A percentile compares a stretch with the other conserved stretches of the same genome.
These are phyloP conservation scores for Linnaemya vulpina DNA, from an alignment of 2,888 invertebrate genomes.

Conservation along the genomic window DNA sequence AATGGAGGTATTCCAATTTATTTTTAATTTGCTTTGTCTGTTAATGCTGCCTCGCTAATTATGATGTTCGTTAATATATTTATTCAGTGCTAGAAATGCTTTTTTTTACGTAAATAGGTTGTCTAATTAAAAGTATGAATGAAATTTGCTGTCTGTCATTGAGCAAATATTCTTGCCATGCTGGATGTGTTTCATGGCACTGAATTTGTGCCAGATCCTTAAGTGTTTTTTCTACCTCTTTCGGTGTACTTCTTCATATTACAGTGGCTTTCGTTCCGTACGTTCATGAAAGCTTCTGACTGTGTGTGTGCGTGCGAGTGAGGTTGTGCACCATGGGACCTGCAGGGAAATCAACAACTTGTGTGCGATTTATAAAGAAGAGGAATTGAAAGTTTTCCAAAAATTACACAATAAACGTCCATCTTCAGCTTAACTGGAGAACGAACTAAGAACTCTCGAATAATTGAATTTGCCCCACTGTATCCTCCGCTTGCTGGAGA, in stretches of 20 bases:
- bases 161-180: constrained; percentile 38
- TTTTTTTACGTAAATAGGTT: background rate
- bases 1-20: background rate
- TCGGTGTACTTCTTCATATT: background rate
- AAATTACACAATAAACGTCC: background rate
- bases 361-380: background rate
- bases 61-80: constrained; percentile 5
- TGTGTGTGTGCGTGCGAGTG: background rate
- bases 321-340: background rate
- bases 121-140: constrained; percentile 21
- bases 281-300: background rate
- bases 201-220: background rate
- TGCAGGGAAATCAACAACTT: background rate
- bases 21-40: background rate
- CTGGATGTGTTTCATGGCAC: background rate
- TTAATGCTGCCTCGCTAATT: background rate
- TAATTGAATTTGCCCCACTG: background rate
- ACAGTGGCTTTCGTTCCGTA: background rate
- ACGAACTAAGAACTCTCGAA: too few species aligned
- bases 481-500: background rate
- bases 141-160: constrained; percentile 43
- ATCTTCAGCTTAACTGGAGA: too few species aligned
- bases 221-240: background rate
- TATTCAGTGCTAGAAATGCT: background rate
- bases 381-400: background rate